These are phyloP conservation scores for Enteromius unitaeniatus DNA, from an alignment of 2,797 vertebrate species.

Conservation along the genomic window DNA sequence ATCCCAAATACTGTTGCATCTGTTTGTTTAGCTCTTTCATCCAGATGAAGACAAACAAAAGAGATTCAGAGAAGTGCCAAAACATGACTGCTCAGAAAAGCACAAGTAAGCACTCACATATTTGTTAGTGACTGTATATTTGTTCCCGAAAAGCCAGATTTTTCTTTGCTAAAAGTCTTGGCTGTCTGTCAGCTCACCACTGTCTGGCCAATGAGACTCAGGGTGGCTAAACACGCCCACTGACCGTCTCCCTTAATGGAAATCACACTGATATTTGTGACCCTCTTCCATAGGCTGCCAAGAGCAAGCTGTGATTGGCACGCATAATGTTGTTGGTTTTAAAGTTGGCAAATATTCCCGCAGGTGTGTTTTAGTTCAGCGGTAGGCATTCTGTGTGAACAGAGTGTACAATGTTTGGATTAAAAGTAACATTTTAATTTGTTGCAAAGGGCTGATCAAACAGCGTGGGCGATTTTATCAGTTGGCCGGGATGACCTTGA, in stretches of 20 bases:
- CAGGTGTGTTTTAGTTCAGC: background rate
- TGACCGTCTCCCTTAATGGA: conserved; percentile 43
- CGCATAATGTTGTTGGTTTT: background rate
- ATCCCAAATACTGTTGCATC: background rate
- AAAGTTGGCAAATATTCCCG: background rate
- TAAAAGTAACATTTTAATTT: background rate
- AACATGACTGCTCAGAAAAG: background rate
- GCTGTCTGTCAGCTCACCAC: conserved; percentile 42
- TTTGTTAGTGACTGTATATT: background rate
- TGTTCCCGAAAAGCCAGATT: background rate
- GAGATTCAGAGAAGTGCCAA: background rate
- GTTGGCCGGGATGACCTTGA: conserved; percentile 2
- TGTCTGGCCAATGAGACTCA: conserved; percentile 62
- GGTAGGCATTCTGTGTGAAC: background rate
- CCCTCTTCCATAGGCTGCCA: conserved; percentile 17
- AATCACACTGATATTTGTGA: conserved; percentile 8
- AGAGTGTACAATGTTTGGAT: background rate
- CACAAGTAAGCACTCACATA: background rate
- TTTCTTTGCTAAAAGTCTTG: conserved; percentile 7
- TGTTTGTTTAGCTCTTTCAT: conserved; percentile 11
- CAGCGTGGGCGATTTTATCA: conserved; percentile 7
- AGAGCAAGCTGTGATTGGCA: conserved; percentile 4
- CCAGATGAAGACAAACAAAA: background rate
- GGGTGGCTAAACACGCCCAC: conserved; percentile 61
- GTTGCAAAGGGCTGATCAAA: background rate